These are phyloP conservation scores for Drosophila albomicans DNA, from an alignment of 1,140 invertebrate species.

Conservation along the genomic window DNA sequence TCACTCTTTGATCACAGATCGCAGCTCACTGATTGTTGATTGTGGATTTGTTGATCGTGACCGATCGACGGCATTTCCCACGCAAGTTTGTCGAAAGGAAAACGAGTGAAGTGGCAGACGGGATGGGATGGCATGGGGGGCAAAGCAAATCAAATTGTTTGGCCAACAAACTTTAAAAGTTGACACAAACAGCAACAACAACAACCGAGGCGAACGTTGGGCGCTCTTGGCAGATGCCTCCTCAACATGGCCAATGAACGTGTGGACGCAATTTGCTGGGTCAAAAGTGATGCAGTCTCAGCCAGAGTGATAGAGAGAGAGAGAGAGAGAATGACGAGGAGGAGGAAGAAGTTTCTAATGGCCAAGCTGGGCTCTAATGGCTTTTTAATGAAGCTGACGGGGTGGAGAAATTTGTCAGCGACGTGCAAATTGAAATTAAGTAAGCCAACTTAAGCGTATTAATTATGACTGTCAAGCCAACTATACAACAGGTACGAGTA, in stretches of 20 bases:
- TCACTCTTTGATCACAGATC: conserved; percentile 18
- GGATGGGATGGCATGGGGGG: not conserved
- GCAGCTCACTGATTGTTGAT: conserved; percentile 24
- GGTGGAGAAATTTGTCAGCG: conserved; percentile 60
- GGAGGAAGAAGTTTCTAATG: conserved; percentile 53
- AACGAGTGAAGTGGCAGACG: conserved; percentile 1
- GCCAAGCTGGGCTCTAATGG: conserved; percentile 57
- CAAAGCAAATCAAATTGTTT: conserved; percentile 17
- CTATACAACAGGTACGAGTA: conserved; percentile 15
- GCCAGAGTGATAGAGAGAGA: not conserved
- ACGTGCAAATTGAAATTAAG: conserved; percentile 67
- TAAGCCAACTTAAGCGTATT: conserved; percentile 76
- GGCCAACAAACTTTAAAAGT: conserved; percentile 8
- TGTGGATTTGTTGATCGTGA: conserved; percentile 54
- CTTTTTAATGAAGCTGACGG: conserved; percentile 71
- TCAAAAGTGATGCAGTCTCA: conserved; percentile 50
- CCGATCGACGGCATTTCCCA: conserved; percentile 79
- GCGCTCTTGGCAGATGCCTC: conserved; percentile 6
- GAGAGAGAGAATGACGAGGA: too few relatives aligned
- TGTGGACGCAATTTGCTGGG: conserved; percentile 19
- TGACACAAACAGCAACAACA: not conserved
- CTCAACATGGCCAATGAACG: conserved; percentile 19
- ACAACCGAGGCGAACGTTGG: not conserved
- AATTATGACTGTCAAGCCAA: conserved; percentile 71
- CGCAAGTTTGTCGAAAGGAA: conserved; percentile 53